Base-by-base conservation (phyloP, 2,888 invertebrate species). In the Drosophila quinaria region DNA sequence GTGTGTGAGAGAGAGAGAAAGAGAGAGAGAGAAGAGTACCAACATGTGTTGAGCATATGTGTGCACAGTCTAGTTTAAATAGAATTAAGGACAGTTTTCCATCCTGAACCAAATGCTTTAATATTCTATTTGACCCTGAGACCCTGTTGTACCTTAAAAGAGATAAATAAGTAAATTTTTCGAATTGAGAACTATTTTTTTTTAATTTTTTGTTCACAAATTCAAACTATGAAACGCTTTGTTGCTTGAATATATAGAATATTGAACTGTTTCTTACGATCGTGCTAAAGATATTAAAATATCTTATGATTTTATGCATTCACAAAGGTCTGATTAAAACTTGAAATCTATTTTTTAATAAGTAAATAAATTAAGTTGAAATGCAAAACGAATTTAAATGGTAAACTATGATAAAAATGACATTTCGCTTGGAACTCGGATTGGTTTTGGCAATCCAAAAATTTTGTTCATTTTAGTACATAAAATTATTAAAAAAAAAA, bases 11-110 rank as follows among this genome's bases (percentile, higher is more conserved):
- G 10, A 13, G 2, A 33, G 46, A 46, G n/a, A 11, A 19, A 13
- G 13, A 29, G 13, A 6, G 15, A 13, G 39, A n/a, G 10, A 15
- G 22, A 9, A 37, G 29, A 33, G 10, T 4, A 15, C 47, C 37
- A 17, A 49, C 63, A 63, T 56, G 63, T 63, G 63, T 15, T 10
- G 49, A 58, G 35, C 63, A 63, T 47, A 25, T 63, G 63, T 63
- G 63, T 22, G 39, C 29, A 29, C 41, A 52, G 25, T 55, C 19
- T 2, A 51, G 35, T 19, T 44, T 13, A 8, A 29, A 29, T 29
- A 22, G n/a, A 8, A 44, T n/a, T 44, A n/a, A 44, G 25, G 22
- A 0, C 44, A 44, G 25, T 44, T 22, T 44, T 13, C 22, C 19
- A 19, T 11, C 5, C 15, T 1, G 4, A 15, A 39, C 8, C 8